Conservation (phyloP, 64 coral and sea anemone genomes). For the Stylophora pistillata region DNA sequence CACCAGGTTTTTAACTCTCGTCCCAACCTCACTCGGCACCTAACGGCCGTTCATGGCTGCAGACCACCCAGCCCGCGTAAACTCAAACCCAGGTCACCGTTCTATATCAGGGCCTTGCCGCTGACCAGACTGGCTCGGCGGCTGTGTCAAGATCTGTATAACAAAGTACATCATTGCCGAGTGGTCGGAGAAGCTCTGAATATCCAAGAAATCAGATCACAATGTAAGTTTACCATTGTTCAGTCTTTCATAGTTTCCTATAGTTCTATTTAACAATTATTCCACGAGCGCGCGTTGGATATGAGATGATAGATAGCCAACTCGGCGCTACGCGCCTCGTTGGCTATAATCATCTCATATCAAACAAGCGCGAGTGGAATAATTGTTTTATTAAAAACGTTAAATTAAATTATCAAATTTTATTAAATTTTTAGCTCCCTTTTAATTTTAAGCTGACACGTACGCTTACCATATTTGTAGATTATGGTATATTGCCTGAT, state of each 20-base stretch:
- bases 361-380: too few species aligned
- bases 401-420: too few species aligned
- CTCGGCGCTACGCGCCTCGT: too few species aligned
- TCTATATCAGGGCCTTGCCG: constrained; percentile 82
- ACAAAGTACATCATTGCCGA: constrained; percentile 70
- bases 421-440: too few species aligned
- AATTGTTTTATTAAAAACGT: too few species aligned
- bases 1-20: constrained; percentile 87
- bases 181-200: constrained; percentile 55
- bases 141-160: constrained; percentile 79
- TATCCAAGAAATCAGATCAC: constrained; percentile 80
- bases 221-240: constrained; percentile 58
- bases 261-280: neutral
- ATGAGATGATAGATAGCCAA: too few species aligned
- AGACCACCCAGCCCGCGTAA: constrained; percentile 90
- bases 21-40: constrained; percentile 80
- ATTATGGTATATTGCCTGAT: too few species aligned
- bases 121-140: constrained; percentile 83
- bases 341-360: too few species aligned
- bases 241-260: neutral
- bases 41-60: constrained; percentile 84
- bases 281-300: neutral
- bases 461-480: too few species aligned
- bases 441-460: too few species aligned
- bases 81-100: constrained; percentile 89